These are phyloP conservation scores for Megaceryle maxima DNA, from an alignment of 2,113 vertebrate species.

Conservation along the genomic window DNA sequence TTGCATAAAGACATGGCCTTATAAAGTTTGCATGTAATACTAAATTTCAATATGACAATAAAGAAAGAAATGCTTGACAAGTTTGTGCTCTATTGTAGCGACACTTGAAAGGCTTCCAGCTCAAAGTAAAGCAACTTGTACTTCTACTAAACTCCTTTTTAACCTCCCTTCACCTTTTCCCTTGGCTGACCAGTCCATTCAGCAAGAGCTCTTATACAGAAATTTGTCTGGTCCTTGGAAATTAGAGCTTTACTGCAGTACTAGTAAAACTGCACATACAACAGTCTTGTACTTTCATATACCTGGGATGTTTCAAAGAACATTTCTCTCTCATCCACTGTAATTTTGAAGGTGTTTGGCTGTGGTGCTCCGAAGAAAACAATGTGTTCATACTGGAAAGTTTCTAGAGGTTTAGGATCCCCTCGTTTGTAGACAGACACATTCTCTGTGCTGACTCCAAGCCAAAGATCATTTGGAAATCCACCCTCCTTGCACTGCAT, in stretches of 20 bases:
- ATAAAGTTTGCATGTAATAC: not conserved
- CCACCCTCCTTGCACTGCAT: conserved; percentile 91
- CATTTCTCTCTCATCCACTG: conserved; percentile 93
- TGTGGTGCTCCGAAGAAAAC: conserved; percentile 88
- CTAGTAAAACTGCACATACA: not conserved
- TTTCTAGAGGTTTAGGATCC: conserved; percentile 86
- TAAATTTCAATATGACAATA: not conserved
- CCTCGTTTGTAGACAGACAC: conserved; percentile 88
- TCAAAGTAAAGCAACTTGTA: not conserved
- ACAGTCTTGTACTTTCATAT: not conserved
- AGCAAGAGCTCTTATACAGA: not conserved
- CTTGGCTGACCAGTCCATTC: not conserved
- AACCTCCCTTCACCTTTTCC: not conserved
- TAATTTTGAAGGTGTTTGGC: conserved; percentile 90
- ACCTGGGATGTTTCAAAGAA: conserved; percentile 93
- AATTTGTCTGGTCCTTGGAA: not conserved
- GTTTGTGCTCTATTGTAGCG: not conserved
- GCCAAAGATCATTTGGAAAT: conserved; percentile 90
- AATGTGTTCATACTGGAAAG: conserved; percentile 89
- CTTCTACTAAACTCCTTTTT: not conserved
- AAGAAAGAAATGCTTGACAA: not conserved
- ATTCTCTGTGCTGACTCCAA: conserved; percentile 87
- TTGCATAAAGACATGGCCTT: not conserved
- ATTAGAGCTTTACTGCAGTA: not conserved
- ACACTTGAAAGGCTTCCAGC: not conserved